Evolutionary conservation across 2,888 invertebrate genomes (phyloP).

Genomic region (Fragum whitleyi): DNA sequence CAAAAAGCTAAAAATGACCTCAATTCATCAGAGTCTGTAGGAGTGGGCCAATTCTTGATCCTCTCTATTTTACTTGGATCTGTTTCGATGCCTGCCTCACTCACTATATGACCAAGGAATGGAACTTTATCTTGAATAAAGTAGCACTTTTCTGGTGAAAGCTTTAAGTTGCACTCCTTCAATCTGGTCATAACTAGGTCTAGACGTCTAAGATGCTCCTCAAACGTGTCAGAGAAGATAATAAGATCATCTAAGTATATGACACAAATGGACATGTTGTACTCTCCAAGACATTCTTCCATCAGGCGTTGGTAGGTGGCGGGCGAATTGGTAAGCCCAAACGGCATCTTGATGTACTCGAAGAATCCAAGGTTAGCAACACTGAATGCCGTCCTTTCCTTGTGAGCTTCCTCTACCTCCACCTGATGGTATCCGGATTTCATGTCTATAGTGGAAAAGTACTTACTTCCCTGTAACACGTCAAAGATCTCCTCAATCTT

Average conservation of each 20-base stretch:
- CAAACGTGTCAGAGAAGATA: slow-evolving; percentile 17
- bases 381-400: slow-evolving; percentile 12
- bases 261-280: slow-evolving; percentile 17
- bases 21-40: slow-evolving; percentile 2
- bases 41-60: not conserved
- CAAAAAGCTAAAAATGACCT: slow-evolving; percentile 13
- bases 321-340: slow-evolving; percentile 17
- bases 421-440: slow-evolving; percentile 21
- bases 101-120: slow-evolving; percentile 15
- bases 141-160: slow-evolving; percentile 14
- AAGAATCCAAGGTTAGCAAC: not conserved
- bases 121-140: slow-evolving; percentile 1
- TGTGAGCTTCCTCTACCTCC: slow-evolving; percentile 8
- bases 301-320: no score
- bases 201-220: slow-evolving; percentile 1
- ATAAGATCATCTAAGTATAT: slow-evolving; percentile 17
- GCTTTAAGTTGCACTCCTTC: slow-evolving; percentile 6
- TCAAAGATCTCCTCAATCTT: not conserved
- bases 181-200: slow-evolving; percentile 6
- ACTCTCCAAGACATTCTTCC: not conserved
- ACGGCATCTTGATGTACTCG: slow-evolving; percentile 5
- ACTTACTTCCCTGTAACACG: slow-evolving; percentile 1
- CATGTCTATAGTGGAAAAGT: slow-evolving; percentile 6
- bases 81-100: slow-evolving; percentile 9
- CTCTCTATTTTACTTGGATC: not conserved